Evolutionary conservation across 2,113 vertebrate species (phyloP).

Genomic region (Bolborhynchus lineola): DNA sequence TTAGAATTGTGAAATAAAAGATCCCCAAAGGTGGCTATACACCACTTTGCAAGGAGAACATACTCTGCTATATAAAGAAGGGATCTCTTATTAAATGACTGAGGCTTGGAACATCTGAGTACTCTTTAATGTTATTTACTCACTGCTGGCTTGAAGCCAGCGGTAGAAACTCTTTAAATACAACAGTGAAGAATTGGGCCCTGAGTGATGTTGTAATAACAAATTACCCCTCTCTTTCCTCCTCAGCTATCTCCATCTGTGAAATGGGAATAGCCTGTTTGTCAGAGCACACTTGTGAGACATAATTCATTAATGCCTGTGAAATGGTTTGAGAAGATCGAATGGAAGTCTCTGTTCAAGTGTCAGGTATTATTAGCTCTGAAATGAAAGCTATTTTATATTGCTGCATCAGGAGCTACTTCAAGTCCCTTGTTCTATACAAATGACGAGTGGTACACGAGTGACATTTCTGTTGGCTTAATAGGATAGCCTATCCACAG

Average conservation of each 20-base stretch:
- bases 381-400: conserved; percentile 13
- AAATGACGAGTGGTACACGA: not conserved
- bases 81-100: not conserved
- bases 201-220: conserved; percentile 13
- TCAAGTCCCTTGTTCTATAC: not conserved
- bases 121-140: conserved; percentile 25
- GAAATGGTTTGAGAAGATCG: conserved; percentile 16
- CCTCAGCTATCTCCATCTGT: conserved; percentile 38
- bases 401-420: conserved; percentile 21
- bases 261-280: conserved; percentile 47
- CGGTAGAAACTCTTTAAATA: not conserved
- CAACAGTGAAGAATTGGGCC: not conserved
- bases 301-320: conserved; percentile 44
- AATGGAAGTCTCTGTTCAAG: conserved; percentile 10
- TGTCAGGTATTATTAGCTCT: conserved; percentile 40
- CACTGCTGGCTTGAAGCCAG: conserved; percentile 1
- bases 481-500: not conserved
- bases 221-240: conserved; percentile 17
- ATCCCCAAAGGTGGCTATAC: not conserved
- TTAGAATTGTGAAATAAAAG: not conserved
- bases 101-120: not conserved
- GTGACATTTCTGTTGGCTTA: conserved; percentile 7
- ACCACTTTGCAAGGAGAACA: not conserved
- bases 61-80: not conserved
- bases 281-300: conserved; percentile 13